Conservation (phyloP, 2,797 vertebrate species). For the Sebastes aleutianus region DNA sequence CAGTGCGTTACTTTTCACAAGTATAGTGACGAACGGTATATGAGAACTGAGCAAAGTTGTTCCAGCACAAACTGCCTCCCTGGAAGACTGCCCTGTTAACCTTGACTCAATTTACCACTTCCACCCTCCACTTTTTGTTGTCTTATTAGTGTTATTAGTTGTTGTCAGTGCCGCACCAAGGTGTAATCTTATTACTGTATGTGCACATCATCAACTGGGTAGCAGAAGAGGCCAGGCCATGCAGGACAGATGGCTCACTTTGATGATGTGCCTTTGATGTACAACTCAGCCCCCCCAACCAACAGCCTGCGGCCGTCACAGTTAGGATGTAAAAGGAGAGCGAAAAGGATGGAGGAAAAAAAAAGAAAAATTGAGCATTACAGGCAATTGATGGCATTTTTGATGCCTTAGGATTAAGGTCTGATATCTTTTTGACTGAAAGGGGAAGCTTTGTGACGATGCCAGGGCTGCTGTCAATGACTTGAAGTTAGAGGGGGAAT, state of each 20-base stretch:
- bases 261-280: constrained; percentile 73
- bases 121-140: neutral
- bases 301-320: constrained; percentile 52
- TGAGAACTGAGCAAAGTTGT: neutral
- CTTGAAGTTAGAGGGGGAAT: constrained; percentile 1
- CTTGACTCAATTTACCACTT: neutral
- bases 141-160: neutral
- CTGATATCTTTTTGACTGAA: constrained; percentile 30
- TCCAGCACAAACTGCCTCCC: neutral
- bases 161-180: neutral
- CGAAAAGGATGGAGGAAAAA: neutral
- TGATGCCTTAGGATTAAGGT: constrained; percentile 54
- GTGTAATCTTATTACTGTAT: constrained; percentile 34
- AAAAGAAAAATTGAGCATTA: constrained; percentile 20
- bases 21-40: no score
- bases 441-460: constrained; percentile 32
- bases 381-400: constrained; percentile 36
- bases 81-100: neutral
- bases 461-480: constrained; percentile 13
- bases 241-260: constrained; percentile 66
- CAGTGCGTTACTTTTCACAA: no score
- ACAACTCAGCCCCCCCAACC: constrained; percentile 20
- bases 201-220: constrained; percentile 27
- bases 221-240: constrained; percentile 25
- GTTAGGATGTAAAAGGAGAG: constrained; percentile 38